These are phyloP conservation scores for Lycopodina hypogea DNA, from an alignment of 37 sponge, comb jelly and placozoan genomes.

Conservation along the genomic window DNA sequence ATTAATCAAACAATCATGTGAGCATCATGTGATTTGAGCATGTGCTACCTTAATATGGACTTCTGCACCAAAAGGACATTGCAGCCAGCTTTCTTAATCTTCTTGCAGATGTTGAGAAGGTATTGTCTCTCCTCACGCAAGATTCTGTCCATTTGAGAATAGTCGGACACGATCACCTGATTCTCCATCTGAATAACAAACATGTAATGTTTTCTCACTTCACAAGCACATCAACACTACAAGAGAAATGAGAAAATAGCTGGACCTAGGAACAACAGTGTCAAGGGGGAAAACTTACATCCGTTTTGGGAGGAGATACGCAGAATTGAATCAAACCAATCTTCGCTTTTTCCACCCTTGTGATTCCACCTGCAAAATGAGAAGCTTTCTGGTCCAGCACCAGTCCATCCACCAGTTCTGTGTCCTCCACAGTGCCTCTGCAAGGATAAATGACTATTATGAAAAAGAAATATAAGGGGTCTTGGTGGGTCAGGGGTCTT, in stretches of 20 bases:
- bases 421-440: conserved; percentile 99
- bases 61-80: conserved; percentile 99
- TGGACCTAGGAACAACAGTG: not conserved
- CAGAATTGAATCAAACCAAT: conserved; percentile 99
- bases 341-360: conserved; percentile 95
- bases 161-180: conserved; percentile 97
- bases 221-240: not conserved
- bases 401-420: conserved; percentile 96
- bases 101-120: conserved; percentile 97
- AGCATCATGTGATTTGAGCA: not conserved
- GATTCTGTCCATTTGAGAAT: conserved; percentile 99
- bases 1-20: too few relatives aligned
- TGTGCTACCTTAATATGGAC: conserved; percentile 80
- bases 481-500: too few relatives aligned
- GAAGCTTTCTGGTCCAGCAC: conserved; percentile 96
- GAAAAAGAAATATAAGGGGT: not conserved
- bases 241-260: not conserved
- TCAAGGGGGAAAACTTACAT: conserved; percentile 65
- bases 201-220: too few relatives aligned
- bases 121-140: conserved; percentile 96
- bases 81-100: conserved; percentile 99
- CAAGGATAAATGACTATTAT: not conserved
- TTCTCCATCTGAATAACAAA: conserved; percentile 85
- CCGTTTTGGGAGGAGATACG: conserved; percentile 97
- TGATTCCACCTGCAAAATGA: conserved; percentile 81